Conservation (phyloP, 2,113 vertebrate genomes). For the Embiotoca jacksoni region DNA sequence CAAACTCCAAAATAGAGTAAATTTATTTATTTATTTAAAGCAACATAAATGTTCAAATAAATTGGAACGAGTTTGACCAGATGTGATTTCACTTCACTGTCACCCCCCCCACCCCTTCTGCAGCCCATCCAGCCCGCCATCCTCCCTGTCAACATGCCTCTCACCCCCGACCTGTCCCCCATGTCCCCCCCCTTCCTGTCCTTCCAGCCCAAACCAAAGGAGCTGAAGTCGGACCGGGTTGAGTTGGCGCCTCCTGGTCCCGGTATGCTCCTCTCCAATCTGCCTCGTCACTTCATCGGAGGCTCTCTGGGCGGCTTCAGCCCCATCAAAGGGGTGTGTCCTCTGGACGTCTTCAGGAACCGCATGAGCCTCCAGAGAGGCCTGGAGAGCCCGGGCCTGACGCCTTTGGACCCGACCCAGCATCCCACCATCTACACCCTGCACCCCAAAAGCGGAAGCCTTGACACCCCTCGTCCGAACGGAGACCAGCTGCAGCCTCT, state of each 20-base stretch:
- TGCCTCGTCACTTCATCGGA: conserved; percentile 74
- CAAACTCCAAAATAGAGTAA: no score
- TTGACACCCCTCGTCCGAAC: conserved; percentile 47
- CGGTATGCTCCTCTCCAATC: conserved; percentile 54
- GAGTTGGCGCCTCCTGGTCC: conserved; percentile 38
- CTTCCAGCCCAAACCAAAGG: conserved; percentile 66
- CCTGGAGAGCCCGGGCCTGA: conserved; percentile 54
- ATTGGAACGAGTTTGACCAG: no score
- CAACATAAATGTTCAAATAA: no score
- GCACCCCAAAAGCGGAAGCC: conserved; percentile 68
- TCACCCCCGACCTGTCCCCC: conserved; percentile 77
- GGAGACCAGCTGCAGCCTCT: conserved; percentile 44
- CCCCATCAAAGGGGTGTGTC: conserved; percentile 83
- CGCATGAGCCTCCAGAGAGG: conserved; percentile 73
- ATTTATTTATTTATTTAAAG: no score
- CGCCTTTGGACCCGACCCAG: conserved; percentile 64
- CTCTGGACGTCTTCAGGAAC: conserved; percentile 81
- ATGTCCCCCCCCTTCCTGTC: conserved; percentile 65
- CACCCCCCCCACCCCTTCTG: neutral
- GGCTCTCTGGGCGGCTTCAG: conserved; percentile 77
- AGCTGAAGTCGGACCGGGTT: conserved; percentile 52
- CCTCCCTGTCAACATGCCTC: conserved; percentile 65
- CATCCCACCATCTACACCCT: conserved; percentile 55
- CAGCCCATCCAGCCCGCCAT: conserved; percentile 60
- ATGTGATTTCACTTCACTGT: no score